Percentiles rank a stretch among this genome's conserved stretches.
Evolutionary conservation across 2,113 vertebrate genomes (phyloP).

Genomic region (Siniperca chuatsi): DNA sequence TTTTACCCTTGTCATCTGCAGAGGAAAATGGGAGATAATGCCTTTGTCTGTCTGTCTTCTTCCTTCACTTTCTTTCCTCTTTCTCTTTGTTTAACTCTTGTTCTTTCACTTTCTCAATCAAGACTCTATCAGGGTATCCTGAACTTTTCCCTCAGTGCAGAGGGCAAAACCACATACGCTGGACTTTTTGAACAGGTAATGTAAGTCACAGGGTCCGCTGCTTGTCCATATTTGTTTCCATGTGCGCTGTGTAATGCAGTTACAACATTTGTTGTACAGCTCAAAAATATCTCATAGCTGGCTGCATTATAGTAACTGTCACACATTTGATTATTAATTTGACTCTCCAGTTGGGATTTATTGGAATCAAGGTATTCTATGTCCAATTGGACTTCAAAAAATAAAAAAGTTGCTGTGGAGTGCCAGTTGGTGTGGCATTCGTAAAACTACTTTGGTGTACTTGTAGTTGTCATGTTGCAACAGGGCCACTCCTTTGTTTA

Average conservation of each 20-base stretch:
- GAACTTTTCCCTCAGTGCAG: slow-evolving; percentile 2
- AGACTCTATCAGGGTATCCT: not conserved
- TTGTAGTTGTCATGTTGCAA: not conserved
- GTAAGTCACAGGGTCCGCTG: not conserved
- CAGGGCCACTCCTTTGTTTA: not conserved
- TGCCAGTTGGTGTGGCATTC: not conserved
- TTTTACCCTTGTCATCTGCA: slow-evolving; percentile 82
- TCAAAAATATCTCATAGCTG: not conserved
- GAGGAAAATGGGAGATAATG: slow-evolving; percentile 76
- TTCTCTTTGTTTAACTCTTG: slow-evolving; percentile 22
- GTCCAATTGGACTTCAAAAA: not conserved
- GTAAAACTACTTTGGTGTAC: not conserved
- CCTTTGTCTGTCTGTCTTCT: slow-evolving; percentile 70
- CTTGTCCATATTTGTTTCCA: not conserved
- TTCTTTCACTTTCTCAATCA: slow-evolving; percentile 25
- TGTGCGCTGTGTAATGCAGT: not conserved
- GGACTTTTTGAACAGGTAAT: not conserved
- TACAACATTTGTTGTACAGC: not conserved
- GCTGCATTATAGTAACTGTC: no score
- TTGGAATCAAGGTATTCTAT: not conserved
- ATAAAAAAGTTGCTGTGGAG: not conserved
- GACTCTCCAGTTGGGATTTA: not conserved
- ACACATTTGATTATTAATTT: no score
- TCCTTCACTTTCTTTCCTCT: slow-evolving; percentile 47
- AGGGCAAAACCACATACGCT: not conserved